phyloP scores from a whole-genome alignment of 1,140 invertebrate species.

The Bombus polaris region DNA sequence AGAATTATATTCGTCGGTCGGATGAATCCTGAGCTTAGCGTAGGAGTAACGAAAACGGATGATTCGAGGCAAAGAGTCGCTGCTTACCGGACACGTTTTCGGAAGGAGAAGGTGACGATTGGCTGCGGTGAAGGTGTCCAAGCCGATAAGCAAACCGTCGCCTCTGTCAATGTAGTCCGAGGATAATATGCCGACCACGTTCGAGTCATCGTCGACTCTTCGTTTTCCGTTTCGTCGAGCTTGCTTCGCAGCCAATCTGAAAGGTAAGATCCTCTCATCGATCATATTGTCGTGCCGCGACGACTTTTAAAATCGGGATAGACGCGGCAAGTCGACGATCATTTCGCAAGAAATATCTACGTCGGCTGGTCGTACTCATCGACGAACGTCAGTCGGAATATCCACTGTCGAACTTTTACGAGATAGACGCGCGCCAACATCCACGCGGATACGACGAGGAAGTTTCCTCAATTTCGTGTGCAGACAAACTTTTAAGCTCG shows the following conservation, averaged over 20 bases:
- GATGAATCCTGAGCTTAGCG: too few relatives aligned
- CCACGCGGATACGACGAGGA: not conserved
- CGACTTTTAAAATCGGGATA: too few relatives aligned
- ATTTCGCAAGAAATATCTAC: too few relatives aligned
- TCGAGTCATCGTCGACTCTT: conserved; percentile 69
- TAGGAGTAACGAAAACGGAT: not conserved
- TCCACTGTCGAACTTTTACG: not conserved
- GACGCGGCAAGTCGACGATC: too few relatives aligned
- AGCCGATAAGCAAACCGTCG: conserved; percentile 76
- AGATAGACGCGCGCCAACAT: too few relatives aligned
- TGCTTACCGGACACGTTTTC: conserved; percentile 75
- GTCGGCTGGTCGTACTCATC: too few relatives aligned
- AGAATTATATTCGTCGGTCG: too few relatives aligned
- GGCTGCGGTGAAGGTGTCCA: conserved; percentile 76
- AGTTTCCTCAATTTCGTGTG: conserved; percentile 6
- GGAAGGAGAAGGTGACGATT: conserved; percentile 76
- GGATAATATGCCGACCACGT: conserved; percentile 76
- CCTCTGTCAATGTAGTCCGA: conserved; percentile 78
- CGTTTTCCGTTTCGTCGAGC: conserved; percentile 76
- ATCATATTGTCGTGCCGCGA: too few relatives aligned
- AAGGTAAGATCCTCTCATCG: conserved; percentile 18
- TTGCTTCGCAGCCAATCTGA: conserved; percentile 73
- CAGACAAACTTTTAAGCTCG: not conserved
- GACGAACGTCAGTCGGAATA: too few relatives aligned
- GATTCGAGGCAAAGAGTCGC: not conserved